Conservation (phyloP, 2,888 invertebrate species). For the Alviniconcha strummeri region DNA sequence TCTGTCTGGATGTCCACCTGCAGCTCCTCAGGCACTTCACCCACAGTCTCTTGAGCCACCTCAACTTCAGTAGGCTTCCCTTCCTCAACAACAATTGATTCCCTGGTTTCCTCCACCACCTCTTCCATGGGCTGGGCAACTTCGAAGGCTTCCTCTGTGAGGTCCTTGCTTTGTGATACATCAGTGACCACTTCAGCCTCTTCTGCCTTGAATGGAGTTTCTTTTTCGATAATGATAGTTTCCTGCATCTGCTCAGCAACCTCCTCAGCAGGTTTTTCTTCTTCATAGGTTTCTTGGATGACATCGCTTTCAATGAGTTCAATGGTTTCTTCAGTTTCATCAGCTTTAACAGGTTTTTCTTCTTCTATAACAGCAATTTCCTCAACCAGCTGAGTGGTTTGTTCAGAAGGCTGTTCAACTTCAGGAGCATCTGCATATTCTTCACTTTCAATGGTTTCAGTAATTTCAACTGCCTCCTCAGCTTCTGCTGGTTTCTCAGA, state of each 20-base stretch:
- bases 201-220: slow-evolving; percentile 21
- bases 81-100: slow-evolving; percentile 29
- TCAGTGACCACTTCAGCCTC: slow-evolving; percentile 21
- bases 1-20: slow-evolving; percentile 20
- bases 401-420: slow-evolving; percentile 39
- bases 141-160: slow-evolving; percentile 31
- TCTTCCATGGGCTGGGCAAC: slow-evolving; percentile 32
- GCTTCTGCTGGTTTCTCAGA: slow-evolving; percentile 40
- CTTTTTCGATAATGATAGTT: slow-evolving; percentile 28
- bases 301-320: slow-evolving; percentile 22
- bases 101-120: slow-evolving; percentile 39
- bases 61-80: slow-evolving; percentile 8
- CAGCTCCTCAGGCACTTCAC: slow-evolving; percentile 34
- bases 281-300: background rate
- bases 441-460: slow-evolving; percentile 40
- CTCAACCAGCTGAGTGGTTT: slow-evolving; percentile 37
- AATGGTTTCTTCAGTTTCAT: slow-evolving; percentile 37
- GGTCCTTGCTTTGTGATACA: background rate
- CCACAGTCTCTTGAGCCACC: slow-evolving; percentile 28
- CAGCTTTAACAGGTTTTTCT: slow-evolving; percentile 38
- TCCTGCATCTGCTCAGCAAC: background rate
- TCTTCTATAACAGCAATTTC: slow-evolving; percentile 38
- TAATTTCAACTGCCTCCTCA: slow-evolving; percentile 37
- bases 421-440: slow-evolving; percentile 37
- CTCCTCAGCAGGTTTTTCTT: background rate